Evolutionary conservation across 2,888 invertebrate genomes (phyloP), one percentile per base, ranked within the genome.

Genomic region (Lycocerus yunnanus): DNA sequence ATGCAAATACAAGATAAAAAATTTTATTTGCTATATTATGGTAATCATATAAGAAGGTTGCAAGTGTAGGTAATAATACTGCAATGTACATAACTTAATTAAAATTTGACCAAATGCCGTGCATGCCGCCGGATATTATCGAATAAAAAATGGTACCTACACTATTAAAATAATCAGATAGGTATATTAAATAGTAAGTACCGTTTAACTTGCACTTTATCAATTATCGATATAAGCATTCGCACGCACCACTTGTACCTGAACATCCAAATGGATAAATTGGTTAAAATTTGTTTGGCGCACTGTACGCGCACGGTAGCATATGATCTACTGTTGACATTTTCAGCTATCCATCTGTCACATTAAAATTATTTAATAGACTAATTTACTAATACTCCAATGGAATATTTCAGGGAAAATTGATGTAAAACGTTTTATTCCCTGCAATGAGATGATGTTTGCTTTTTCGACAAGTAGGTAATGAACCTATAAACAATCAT

Each of bases 361-460:
- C 84, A 84, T 84, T 84, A 85, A 85, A 86, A 86, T 85, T 84
- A 85, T 86, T 86, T 85, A 86, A 86, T 86, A 73, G 75, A 75
- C 73, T 71, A 75, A 75, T 77, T 77, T 73, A 66, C 65, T 18
- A 63, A 66, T 63, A 73, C 75, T 71, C 21, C 68, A 67, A 65
- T 20, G 60, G 68, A 78, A 73, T 73, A 76, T 75, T 78, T 77
- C 77, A 68, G 76, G 71, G 76, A 75, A 78, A 79, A 78, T 79
- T 78, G 77, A 73, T 77, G 77, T 77, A 74, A 74, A 77, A 75
- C 70, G 70, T 8, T 43, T 43, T 43, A 43, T 43, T 43, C 43
- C 6, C 6, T 43, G n/a, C n/a, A 43, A 43, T 43, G 43, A 43
- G 43, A 43, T 43, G 43, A 43, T 43, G 43, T 43, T 43, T 43